These are phyloP conservation scores for Clarias macrocephalus DNA, from an alignment of 2,113 vertebrate species.

Conservation along the genomic window DNA sequence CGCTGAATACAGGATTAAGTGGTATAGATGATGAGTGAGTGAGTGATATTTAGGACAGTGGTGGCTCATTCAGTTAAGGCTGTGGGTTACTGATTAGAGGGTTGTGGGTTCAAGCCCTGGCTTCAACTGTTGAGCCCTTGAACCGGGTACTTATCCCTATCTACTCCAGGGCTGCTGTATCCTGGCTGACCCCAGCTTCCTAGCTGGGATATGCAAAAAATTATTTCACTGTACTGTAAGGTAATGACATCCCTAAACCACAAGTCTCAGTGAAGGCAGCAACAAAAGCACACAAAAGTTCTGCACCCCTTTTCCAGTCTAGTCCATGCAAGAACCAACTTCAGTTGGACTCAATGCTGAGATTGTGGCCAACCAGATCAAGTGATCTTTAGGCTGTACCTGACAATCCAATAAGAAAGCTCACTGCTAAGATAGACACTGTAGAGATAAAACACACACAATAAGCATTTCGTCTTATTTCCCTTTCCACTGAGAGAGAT, in stretches of 20 bases:
- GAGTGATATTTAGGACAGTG: too few relatives aligned
- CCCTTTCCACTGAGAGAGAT: neutral
- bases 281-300: neutral
- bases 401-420: neutral
- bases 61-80: too few relatives aligned
- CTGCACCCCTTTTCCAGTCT: neutral
- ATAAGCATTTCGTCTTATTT: neutral
- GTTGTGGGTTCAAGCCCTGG: too few relatives aligned
- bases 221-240: too few relatives aligned
- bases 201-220: too few relatives aligned
- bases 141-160: too few relatives aligned
- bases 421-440: neutral
- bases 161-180: too few relatives aligned
- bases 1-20: too few relatives aligned
- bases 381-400: neutral
- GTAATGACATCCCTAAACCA: neutral
- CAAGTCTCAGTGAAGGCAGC: neutral
- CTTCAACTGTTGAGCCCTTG: too few relatives aligned
- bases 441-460: neutral
- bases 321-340: neutral
- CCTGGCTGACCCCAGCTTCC: too few relatives aligned
- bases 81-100: too few relatives aligned
- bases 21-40: too few relatives aligned
- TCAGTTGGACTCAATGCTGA: neutral
- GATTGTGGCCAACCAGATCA: neutral